Evolutionary conservation across 2,113 vertebrate genomes (phyloP), one percentile per base, ranked within the genome.

Genomic region (Catharus fuscescens): DNA sequence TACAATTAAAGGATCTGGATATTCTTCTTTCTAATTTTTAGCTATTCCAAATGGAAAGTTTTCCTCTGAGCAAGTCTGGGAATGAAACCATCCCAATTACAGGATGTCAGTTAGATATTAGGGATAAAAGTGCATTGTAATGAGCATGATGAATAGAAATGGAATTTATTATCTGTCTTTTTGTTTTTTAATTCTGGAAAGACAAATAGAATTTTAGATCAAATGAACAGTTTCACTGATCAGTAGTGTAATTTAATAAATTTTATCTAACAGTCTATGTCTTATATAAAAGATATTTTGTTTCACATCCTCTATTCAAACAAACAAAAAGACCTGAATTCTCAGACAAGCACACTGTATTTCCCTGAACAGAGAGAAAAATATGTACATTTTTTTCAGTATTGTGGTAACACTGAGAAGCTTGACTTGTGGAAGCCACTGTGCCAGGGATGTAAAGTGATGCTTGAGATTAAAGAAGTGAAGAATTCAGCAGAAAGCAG

Each of bases 91-190:
- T 92, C 57, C 47, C 57, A 76, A 62, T 90, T 85, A 83, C 24
- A 71, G 59, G 16, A 80, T 86, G 44, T 40, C 47, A 90, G 79
- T 94, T 77, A 79, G 62, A 62, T 91, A 90, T 90, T 90, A 92
- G 42, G 21, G 52, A 78, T 80, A 88, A 88, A 95, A 95, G 12
- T 71, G 67, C 26, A 53, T 59, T 56, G 16, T 80, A 93, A 86
- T 78, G 25, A 93, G 11, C n/a, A 64, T 34, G 14, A 67, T 67
- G 28, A 90, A 88, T 62, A 90, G 44, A 82, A 93, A 88, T 28
- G 7, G 44, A 92, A 93, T 86, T 56, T 90, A 78, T 92, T 88
- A 62, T 31, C 18, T 79, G 8, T 31, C 4, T 47, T 50, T 47
- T 40, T 48, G 40, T 24, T 85, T 72, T 87, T 53, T 19, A 36